A percentile compares a stretch with the other conserved stretches of the same genome.
phyloP scores from a whole-genome alignment of 2,888 invertebrate genomes.

The Dynastes grantii region DNA sequence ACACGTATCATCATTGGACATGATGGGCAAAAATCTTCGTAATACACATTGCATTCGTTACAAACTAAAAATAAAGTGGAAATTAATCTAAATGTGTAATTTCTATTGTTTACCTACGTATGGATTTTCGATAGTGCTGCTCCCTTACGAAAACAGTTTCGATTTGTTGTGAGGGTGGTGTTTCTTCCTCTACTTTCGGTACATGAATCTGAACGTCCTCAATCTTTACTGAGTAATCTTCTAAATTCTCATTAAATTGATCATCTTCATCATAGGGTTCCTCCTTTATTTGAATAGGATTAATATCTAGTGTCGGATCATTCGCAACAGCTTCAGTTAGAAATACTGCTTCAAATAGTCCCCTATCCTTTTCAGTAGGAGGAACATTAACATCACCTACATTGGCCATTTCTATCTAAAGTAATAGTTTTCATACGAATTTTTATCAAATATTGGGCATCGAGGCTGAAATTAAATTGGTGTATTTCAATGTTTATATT shows the following conservation, averaged over 20 bases:
- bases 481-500: too few species aligned
- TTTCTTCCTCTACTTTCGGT: background rate
- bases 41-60: background rate
- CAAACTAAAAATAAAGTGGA: background rate
- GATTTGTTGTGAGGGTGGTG: background rate
- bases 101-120: too few species aligned
- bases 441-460: too few species aligned
- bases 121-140: background rate
- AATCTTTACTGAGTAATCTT: background rate
- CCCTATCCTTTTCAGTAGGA: too few species aligned
- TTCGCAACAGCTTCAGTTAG: too few species aligned
- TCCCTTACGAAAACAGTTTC: background rate
- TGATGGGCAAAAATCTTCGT: constrained; percentile 2
- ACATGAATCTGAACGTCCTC: background rate
- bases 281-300: background rate
- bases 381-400: too few species aligned
- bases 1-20: background rate
- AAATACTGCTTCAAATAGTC: too few species aligned
- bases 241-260: background rate
- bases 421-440: too few species aligned
- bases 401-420: too few species aligned
- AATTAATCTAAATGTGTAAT: background rate
- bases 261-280: background rate
- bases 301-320: background rate
- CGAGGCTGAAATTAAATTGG: too few species aligned